Evolutionary conservation across 1,140 invertebrate species (phyloP).

Genomic region (Goniozus legneri): DNA sequence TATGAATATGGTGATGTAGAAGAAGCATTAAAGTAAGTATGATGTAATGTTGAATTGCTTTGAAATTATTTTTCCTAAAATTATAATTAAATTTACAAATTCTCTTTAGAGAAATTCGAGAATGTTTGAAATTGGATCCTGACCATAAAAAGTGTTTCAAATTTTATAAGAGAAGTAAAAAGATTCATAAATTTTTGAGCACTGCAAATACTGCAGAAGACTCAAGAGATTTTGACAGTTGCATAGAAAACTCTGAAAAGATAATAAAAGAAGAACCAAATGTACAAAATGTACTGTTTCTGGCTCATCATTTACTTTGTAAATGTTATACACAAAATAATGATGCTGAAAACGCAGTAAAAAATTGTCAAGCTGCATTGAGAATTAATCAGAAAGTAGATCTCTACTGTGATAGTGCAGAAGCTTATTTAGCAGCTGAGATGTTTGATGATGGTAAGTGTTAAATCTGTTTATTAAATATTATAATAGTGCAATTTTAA

Average conservation of each 20-base stretch:
- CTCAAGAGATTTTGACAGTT: constrained; percentile 69
- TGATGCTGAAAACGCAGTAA: constrained; percentile 62
- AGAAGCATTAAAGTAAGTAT: constrained; percentile 78
- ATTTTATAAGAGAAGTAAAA: constrained; percentile 97
- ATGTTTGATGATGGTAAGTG: constrained; percentile 86
- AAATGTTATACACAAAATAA: constrained; percentile 61
- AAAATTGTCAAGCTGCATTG: constrained; percentile 77
- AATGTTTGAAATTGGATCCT: constrained; percentile 96
- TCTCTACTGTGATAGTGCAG: constrained; percentile 85
- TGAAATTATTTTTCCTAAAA: background rate
- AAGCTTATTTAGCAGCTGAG: constrained; percentile 86
- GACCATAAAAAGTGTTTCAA: constrained; percentile 94
- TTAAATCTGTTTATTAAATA: background rate
- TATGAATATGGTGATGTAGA: constrained; percentile 90
- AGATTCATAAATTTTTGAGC: constrained; percentile 83
- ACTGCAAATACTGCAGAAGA: constrained; percentile 71
- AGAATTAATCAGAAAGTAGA: constrained; percentile 74
- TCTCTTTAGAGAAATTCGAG: constrained; percentile 82
- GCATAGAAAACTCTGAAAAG: constrained; percentile 70
- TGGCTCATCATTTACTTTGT: constrained; percentile 72
- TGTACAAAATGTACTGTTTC: constrained; percentile 68
- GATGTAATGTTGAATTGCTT: background rate
- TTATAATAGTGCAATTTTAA: background rate
- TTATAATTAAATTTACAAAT: background rate
- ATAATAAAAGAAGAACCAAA: constrained; percentile 68